Evolutionary conservation across 37 sponge, comb jelly and placozoan species (phyloP).

Genomic region (Diacarnus erythraeanus): DNA sequence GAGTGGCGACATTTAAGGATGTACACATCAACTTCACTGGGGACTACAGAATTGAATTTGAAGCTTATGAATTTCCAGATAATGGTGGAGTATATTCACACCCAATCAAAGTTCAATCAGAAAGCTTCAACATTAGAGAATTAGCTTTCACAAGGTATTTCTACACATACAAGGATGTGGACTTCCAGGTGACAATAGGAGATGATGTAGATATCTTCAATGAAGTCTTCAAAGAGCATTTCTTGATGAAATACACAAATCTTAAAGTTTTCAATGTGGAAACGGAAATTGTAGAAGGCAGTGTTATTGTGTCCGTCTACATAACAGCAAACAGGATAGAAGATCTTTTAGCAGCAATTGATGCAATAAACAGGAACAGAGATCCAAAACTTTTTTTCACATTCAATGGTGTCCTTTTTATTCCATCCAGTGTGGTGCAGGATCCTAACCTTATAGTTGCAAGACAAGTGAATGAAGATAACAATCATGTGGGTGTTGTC

Average conservation of each 20-base stretch:
- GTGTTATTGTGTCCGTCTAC: slow-evolving; percentile 36
- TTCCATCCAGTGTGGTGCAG: slow-evolving; percentile 10
- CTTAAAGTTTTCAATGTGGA: slow-evolving; percentile 17
- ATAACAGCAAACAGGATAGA: slow-evolving; percentile 8
- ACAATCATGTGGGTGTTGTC: too few species aligned
- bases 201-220: neutral
- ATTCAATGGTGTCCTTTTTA: slow-evolving; percentile 2
- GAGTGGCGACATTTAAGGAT: slow-evolving; percentile 39
- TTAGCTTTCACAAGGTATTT: slow-evolving; percentile 17
- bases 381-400: slow-evolving; percentile 7
- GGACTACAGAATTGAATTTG: slow-evolving; percentile 13
- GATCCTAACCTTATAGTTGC: neutral
- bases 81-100: neutral
- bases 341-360: neutral
- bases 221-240: slow-evolving; percentile 4
- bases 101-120: neutral
- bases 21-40: slow-evolving; percentile 24
- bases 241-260: neutral
- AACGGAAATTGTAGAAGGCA: slow-evolving; percentile 27
- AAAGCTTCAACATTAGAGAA: neutral
- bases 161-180: slow-evolving; percentile 18
- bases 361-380: neutral
- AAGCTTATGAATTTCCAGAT: slow-evolving; percentile 19
- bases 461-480: too few species aligned
- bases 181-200: slow-evolving; percentile 7